These are phyloP conservation scores for Microcaecilia unicolor DNA, from an alignment of 2,797 vertebrate species.

Conservation along the genomic window DNA sequence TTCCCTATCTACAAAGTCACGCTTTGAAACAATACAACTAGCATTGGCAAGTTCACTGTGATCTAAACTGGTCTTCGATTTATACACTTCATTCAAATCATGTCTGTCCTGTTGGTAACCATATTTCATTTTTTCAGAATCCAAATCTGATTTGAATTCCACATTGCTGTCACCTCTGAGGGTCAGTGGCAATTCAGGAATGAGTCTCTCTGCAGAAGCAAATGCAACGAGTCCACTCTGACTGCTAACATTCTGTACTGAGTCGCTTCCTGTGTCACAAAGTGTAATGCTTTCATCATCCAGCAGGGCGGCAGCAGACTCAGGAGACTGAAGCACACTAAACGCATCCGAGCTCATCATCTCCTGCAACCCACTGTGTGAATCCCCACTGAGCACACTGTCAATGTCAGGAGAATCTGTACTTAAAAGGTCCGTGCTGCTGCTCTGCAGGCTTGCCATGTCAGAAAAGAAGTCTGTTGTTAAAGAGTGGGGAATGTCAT, in stretches of 20 bases:
- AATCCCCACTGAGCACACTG: constrained; percentile 36
- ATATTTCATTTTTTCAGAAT: background rate
- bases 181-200: background rate
- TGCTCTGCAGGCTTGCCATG: constrained; percentile 52
- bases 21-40: constrained; percentile 7
- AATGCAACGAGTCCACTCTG: constrained; percentile 4
- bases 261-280: background rate
- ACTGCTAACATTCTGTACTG: constrained; percentile 3
- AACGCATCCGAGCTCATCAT: constrained; percentile 66
- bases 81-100: background rate
- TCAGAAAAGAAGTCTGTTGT: constrained; percentile 61
- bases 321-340: constrained; percentile 37
- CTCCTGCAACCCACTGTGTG: constrained; percentile 41
- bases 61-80: background rate
- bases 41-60: constrained; percentile 3
- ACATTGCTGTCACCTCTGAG: background rate
- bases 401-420: constrained; percentile 53
- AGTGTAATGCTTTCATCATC: constrained; percentile 9
- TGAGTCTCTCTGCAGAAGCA: rapidly evolving
- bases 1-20: background rate
- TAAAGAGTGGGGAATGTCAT: constrained; percentile 60
- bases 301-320: background rate
- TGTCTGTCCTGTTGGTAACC: constrained; percentile 1
- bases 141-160: background rate
- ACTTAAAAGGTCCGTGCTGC: constrained; percentile 58